Evolutionary conservation across 2,888 invertebrate species (phyloP), one percentile per base, ranked within the genome.

Genomic region (Epinotia nisella): DNA sequence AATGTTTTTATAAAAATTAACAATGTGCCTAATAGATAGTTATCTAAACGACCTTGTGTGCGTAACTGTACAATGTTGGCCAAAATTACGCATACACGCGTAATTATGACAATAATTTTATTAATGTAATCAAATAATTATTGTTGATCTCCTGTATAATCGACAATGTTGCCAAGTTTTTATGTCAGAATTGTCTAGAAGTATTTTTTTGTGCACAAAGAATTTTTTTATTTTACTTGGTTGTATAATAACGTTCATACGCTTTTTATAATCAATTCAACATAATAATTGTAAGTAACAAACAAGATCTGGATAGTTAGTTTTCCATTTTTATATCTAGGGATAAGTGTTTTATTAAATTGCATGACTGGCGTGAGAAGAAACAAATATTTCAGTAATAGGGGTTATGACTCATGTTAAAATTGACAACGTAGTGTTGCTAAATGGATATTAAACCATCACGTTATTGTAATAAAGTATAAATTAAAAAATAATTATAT

Each of bases 231-330:
- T 56, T 62, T 5, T 17, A 24, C 17, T 35, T 45, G 45, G 19
- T 67, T 61, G 66, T 62, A 51, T 62, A 64, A 58, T 72, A 75
- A 75, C 35, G 45, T 72, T 74, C 74, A 75, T 72, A 75, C 73
- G 75, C 69, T 75, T 70, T 70, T 53, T 72, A 73, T 64, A 68
- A 56, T 70, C 67, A 58, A 49, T 68, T 65, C 74, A 69, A 59
- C 55, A 60, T 75, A 74, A 51, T 66, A 69, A 75, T 68, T 59
- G 60, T 77, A 75, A 77, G 69, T 72, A 70, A 66, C 72, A 72
- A 73, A 73, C 75, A 75, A 66, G 79, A 79, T 79, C 79, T 79
- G 79, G 68, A 70, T 77, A 75, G 39, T 71, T 75, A 62, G 45
- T 64, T 69, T 73, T 59, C 58, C 68, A 72, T 72, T 75, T 75